Conservation (phyloP, 2,113 vertebrate genomes). For the Serilophus lunatus region DNA sequence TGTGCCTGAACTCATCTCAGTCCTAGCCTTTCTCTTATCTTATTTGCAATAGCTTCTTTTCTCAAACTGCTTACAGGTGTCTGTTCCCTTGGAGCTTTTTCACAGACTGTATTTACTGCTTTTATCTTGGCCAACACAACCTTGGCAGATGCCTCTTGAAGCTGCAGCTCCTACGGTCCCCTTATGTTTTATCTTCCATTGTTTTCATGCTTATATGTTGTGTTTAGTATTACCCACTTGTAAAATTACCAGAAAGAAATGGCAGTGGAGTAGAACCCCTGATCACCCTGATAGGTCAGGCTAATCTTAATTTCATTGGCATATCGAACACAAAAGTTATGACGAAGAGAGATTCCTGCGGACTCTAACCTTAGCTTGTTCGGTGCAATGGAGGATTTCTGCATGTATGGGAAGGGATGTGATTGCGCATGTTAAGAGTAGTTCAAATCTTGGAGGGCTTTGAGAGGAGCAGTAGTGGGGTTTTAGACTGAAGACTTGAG, state of each 20-base stretch:
- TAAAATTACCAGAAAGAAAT: neutral
- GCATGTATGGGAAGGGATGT: neutral
- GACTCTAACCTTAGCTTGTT: neutral
- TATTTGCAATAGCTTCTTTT: neutral
- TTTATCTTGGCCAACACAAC: neutral
- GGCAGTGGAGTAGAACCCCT: neutral
- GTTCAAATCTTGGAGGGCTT: neutral
- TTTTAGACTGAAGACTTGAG: neutral
- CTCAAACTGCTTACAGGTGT: neutral
- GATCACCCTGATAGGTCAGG: neutral
- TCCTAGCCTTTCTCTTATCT: neutral
- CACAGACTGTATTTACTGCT: neutral
- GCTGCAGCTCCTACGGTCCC: neutral
- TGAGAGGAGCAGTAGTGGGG: neutral
- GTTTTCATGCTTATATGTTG: neutral
- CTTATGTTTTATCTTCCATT: neutral
- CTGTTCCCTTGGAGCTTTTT: neutral
- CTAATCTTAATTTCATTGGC: neutral
- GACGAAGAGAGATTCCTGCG: neutral
- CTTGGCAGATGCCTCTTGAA: neutral
- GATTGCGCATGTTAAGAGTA: neutral
- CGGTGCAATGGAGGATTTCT: neutral
- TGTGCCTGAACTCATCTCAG: neutral
- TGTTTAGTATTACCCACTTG: neutral
- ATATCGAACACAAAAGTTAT: neutral